phyloP scores from a whole-genome alignment of 2,888 invertebrate genomes.

The Drosophila neoperkinsi region DNA sequence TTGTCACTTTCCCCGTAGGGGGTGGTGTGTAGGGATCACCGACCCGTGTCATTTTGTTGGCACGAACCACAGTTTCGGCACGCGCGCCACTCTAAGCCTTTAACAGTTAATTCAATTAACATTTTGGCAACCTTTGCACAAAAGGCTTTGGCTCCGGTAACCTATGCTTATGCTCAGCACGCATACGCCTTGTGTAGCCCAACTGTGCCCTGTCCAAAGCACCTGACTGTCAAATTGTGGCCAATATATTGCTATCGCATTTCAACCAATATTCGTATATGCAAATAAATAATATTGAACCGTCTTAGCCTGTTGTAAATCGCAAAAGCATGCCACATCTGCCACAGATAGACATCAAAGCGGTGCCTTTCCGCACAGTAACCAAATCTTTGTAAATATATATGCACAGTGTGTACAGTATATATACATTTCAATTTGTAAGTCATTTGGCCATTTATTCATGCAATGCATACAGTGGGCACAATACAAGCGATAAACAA shows the following conservation, averaged over 20 bases:
- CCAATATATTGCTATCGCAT: conserved; percentile 21
- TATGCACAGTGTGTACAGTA: not conserved
- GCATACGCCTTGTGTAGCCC: conserved; percentile 22
- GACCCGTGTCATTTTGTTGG: conserved; percentile 55
- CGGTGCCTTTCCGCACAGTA: conserved; percentile 31
- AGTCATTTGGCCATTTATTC: conserved; percentile 51
- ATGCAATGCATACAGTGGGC: conserved; percentile 35
- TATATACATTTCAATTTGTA: conserved; percentile 37
- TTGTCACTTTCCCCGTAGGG: not conserved
- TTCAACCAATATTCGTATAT: conserved; percentile 24
- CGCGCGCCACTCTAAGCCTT: conserved; percentile 61
- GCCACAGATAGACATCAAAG: conserved; percentile 60
- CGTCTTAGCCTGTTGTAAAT: conserved; percentile 33
- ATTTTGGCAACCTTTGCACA: conserved; percentile 31
- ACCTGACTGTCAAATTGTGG: conserved; percentile 23
- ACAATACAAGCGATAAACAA: too few relatives aligned
- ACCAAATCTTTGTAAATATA: conserved; percentile 44
- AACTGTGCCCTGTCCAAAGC: conserved; percentile 8
- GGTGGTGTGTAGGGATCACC: not conserved
- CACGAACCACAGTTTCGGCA: conserved; percentile 44
- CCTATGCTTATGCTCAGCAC: conserved; percentile 18
- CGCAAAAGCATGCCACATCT: not conserved
- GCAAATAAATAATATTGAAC: conserved; percentile 71
- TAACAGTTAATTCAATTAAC: conserved; percentile 69
- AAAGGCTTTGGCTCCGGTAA: not conserved